Base-by-base conservation (phyloP, 2,888 invertebrate genomes). In the Mesorhabditis sp. region DNA sequence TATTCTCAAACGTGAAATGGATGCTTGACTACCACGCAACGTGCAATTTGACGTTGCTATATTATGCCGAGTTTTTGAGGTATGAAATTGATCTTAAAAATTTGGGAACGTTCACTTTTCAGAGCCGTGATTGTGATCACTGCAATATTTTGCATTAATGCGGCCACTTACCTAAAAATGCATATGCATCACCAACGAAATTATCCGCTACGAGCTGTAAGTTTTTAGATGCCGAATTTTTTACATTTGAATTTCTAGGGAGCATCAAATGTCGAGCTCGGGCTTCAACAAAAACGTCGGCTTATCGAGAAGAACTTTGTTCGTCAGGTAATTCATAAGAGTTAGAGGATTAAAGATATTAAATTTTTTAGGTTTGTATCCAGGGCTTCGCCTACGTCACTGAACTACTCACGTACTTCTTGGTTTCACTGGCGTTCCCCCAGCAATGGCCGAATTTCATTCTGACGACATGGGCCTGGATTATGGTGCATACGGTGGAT, bases 381-480 rank as follows among this genome's bases (percentile, higher is more conserved):
- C 78, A 78, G 70, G 74, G 78, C 10, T 67, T 75, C 28, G 68
- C 76, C 15, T 78, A 76, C 62, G 76, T 76, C 43, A 67, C 72
- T 5, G 78, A 78, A 68, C 69, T 78, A 13, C 71, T 74, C 67
- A 75, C 76, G 7, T 78, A 78, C 58, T 78, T 78, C 68, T 74
- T 72, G 64, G 69, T 78, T 10, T 66, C 77, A 28, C 61, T 69
- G 4, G 66, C 43, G 4, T 72, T 74, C 62, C 75, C 75, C 5
- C 75, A 78, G 62, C 65, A 76, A 15, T 78, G 78, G 78, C 78
- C 78, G 0, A 78, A 78, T 66, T 78, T 78, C 44, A 65, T 78
- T 5, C 70, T 78, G 50, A 78, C 78, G 4, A 78, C 78, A 2
- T 78, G 71, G 42, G 74, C 76, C 2, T 78, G 78, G 78, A 73